phyloP scores from a whole-genome alignment of 1,140 invertebrate genomes.

The Cotesia chilonis region DNA sequence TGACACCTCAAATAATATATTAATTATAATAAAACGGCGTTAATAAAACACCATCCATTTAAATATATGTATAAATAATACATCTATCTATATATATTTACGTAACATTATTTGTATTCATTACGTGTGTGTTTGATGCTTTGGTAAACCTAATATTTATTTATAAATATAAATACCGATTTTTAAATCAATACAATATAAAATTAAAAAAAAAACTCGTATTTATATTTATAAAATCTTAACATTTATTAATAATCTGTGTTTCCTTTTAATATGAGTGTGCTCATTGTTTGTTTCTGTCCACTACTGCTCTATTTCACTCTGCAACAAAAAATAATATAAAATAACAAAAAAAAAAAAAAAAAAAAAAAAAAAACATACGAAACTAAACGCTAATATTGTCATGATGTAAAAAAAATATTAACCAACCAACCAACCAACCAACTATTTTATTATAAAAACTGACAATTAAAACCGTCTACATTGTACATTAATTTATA shows the following conservation, averaged over 20 bases:
- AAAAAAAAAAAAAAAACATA: constrained; percentile 39
- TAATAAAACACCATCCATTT: constrained; percentile 26
- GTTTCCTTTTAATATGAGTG: constrained; percentile 59
- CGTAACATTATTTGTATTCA: constrained; percentile 32
- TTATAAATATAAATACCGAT: constrained; percentile 38
- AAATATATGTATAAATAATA: constrained; percentile 23
- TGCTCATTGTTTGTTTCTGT: constrained; percentile 64
- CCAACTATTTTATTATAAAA: too few species aligned
- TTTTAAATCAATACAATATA: neutral
- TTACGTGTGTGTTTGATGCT: constrained; percentile 34
- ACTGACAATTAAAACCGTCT: too few species aligned
- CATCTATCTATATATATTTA: constrained; percentile 12
- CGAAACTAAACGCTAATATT: constrained; percentile 35
- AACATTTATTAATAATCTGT: constrained; percentile 33
- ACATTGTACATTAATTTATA: neutral
- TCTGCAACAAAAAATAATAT: constrained; percentile 42
- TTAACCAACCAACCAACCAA: too few species aligned
- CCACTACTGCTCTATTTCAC: constrained; percentile 62
- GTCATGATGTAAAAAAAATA: too few species aligned
- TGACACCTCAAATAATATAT: neutral
- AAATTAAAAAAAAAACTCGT: constrained; percentile 9
- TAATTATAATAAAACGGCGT: constrained; percentile 26
- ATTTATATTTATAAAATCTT: constrained; percentile 34
- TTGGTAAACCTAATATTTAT: constrained; percentile 20
- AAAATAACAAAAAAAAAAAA: constrained; percentile 46